phyloP scores from a whole-genome alignment of 2,113 vertebrate genomes.

The Lycocorax pyrrhopterus region DNA sequence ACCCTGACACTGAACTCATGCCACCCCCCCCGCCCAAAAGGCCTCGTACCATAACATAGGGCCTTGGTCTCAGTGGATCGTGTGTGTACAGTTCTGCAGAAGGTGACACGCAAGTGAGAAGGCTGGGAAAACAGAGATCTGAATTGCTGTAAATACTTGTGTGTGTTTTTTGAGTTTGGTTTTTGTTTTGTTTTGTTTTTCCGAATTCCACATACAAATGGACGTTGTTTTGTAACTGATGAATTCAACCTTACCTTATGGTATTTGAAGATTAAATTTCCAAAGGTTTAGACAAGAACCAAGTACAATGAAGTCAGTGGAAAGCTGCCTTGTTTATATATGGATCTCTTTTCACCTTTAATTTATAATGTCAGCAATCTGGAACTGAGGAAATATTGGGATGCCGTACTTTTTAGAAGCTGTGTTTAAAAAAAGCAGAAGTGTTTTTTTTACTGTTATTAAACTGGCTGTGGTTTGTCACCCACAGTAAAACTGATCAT shows the following conservation, averaged over 20 bases:
- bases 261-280: conserved; percentile 62
- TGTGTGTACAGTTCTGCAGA: conserved; percentile 48
- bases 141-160: conserved; percentile 66
- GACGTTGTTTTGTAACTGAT: conserved; percentile 57
- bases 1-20: conserved; percentile 93
- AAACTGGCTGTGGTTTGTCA: conserved; percentile 46
- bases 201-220: conserved; percentile 49
- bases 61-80: neutral
- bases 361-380: conserved; percentile 66
- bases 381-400: conserved; percentile 56
- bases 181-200: neutral
- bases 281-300: conserved; percentile 66
- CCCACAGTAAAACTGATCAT: conserved; percentile 48
- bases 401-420: conserved; percentile 59
- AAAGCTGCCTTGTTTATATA: conserved; percentile 74
- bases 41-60: conserved; percentile 76
- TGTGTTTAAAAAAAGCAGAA: conserved; percentile 49
- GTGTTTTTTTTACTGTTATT: conserved; percentile 38
- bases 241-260: conserved; percentile 61
- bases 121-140: neutral
- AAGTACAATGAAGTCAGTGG: conserved; percentile 52
- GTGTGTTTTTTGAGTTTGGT: neutral
- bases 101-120: conserved; percentile 2
- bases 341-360: conserved; percentile 65
- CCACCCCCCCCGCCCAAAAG: conserved; percentile 93